These are phyloP conservation scores for Sphenodon punctatus DNA, from an alignment of 2,797 vertebrate genomes.

Conservation along the genomic window DNA sequence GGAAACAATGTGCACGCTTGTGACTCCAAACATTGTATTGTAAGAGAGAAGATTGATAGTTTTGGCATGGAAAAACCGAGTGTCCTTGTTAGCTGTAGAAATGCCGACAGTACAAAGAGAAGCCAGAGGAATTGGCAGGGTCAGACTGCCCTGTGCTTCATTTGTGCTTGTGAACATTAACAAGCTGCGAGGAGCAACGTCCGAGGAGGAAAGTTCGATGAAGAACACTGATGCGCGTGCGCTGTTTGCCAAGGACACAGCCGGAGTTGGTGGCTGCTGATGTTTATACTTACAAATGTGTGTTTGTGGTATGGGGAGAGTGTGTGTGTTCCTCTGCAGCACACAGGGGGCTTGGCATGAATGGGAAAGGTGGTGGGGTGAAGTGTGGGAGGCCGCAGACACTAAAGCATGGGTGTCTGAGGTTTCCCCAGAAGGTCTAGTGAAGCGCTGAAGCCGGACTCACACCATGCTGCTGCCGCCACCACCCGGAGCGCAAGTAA, in stretches of 20 bases:
- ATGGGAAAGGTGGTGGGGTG: too few relatives aligned
- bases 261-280: accelerated
- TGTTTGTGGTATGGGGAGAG: too few relatives aligned
- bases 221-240: constrained; percentile 27
- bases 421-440: too few relatives aligned
- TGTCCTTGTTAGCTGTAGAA: constrained; percentile 65
- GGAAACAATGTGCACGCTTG: constrained; percentile 40
- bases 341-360: too few relatives aligned
- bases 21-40: constrained; percentile 32
- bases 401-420: too few relatives aligned
- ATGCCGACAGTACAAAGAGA: constrained; percentile 54
- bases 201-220: background rate
- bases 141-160: constrained; percentile 32
- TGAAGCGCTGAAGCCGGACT: too few relatives aligned
- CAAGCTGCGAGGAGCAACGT: constrained; percentile 15
- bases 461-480: too few relatives aligned
- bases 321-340: too few relatives aligned
- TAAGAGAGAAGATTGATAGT: constrained; percentile 58
- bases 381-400: too few relatives aligned
- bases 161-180: background rate
- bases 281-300: too few relatives aligned
- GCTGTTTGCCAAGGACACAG: constrained; percentile 16
- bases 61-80: constrained; percentile 52
- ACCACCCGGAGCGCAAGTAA: too few relatives aligned
- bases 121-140: constrained; percentile 16